Conservation (phyloP, 2,888 invertebrate genomes). For the Himalopsyche kuldschensis region DNA sequence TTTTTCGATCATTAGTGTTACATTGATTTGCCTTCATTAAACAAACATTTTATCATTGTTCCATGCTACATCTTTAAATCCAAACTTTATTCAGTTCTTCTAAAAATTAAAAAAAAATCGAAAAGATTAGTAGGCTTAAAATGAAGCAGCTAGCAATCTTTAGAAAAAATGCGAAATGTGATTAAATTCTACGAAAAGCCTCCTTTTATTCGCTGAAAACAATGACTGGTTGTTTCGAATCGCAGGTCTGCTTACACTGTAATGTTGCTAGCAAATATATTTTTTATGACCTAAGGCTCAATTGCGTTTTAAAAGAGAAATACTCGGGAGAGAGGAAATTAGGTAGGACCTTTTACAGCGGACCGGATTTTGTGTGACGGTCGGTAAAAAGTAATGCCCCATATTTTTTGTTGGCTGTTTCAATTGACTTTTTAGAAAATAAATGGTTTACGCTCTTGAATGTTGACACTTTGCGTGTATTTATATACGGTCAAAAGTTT, state of each 20-base stretch:
- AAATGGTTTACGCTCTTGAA: neutral
- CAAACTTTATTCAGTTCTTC: no score
- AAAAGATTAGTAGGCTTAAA: neutral
- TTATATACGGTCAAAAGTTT: neutral
- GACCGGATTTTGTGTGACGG: conserved; percentile 1
- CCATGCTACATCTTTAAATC: no score
- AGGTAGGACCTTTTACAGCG: neutral
- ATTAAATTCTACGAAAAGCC: neutral
- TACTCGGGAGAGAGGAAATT: neutral
- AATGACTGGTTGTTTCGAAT: neutral
- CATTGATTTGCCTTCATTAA: no score
- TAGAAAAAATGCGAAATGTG: neutral
- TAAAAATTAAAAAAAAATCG: no score
- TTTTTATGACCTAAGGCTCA: neutral
- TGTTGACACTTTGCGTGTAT: neutral
- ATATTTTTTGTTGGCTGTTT: neutral
- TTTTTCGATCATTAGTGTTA: no score
- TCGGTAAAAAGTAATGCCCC: conserved; percentile 1
- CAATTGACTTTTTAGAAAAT: conserved; percentile 1
- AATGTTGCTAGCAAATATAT: neutral
- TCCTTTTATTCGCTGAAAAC: neutral
- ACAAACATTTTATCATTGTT: no score
- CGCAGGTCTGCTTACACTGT: neutral
- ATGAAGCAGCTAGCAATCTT: neutral
- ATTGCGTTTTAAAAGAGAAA: neutral